phyloP scores from a whole-genome alignment of 2,888 invertebrate genomes.

The Gryllus longicercus region DNA sequence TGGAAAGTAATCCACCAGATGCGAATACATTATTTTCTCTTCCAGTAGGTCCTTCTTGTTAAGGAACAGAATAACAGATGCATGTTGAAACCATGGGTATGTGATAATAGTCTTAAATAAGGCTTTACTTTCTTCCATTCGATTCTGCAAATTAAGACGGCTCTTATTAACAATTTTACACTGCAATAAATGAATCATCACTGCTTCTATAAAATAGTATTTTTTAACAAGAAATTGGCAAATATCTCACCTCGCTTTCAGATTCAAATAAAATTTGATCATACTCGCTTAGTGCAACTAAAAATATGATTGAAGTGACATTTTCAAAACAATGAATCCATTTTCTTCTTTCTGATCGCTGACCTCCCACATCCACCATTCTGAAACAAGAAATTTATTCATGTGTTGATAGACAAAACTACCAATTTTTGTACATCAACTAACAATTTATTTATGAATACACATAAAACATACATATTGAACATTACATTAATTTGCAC shows the following conservation, averaged over 20 bases:
- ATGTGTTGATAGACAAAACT: background rate
- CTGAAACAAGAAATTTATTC: slow-evolving; percentile 55
- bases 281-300: slow-evolving; percentile 99
- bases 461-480: no score
- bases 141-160: slow-evolving; percentile 73
- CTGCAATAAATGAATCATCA: background rate
- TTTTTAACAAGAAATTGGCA: background rate
- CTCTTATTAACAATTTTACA: no score
- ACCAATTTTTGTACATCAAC: background rate
- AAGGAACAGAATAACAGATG: slow-evolving; percentile 99
- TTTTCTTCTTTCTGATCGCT: slow-evolving; percentile 99
- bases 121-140: slow-evolving; percentile 99
- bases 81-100: slow-evolving; percentile 99
- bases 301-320: slow-evolving; percentile 99
- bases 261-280: slow-evolving; percentile 99
- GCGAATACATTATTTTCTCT: slow-evolving; percentile 99
- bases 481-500: no score
- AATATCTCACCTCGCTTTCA: slow-evolving; percentile 89
- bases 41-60: slow-evolving; percentile 99
- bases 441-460: no score
- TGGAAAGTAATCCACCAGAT: slow-evolving; percentile 99
- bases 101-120: slow-evolving; percentile 99
- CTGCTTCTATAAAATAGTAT: background rate
- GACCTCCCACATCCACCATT: slow-evolving; percentile 99
- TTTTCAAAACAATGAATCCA: slow-evolving; percentile 99